Base-by-base conservation (phyloP, 2,113 vertebrate species). In the Stegastes partitus region DNA sequence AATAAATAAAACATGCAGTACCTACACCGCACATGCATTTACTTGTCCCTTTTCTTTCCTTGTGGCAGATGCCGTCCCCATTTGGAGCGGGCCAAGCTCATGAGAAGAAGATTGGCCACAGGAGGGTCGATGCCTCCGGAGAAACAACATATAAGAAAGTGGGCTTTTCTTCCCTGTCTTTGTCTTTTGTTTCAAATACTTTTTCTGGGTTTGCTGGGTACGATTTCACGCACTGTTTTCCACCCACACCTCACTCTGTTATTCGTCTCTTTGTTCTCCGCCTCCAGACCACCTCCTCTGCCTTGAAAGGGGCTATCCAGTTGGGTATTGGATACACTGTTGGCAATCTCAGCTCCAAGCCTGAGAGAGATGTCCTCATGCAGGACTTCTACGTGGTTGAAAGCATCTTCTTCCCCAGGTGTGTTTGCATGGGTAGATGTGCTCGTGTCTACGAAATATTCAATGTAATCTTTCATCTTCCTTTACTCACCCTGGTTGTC, bases 101-200 rank as follows among this genome's bases (percentile, higher is more conserved):
- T 2, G 97, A 98, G 71, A 98, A 95, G 92, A 99, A 96, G 89
- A 96, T 99, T 7, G 98, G 98, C 12, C 98, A 99, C 88, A 94
- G 98, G 68, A 93, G 97, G 0, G 96, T 99, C 1, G 98, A 99
- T n/a, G 97, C 98, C 1, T 99, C 98, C 0, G 98, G 98, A 1
- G 97, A 99, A 87, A 99, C 98, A 54, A 97, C 98, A 4, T 99
- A 99, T 89, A 99, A 99, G 93, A 99, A 99, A 96, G 98, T 98
- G 61, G 14, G 2, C 55, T 44, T 54, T 57, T 63, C 12, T 2
- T 58, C 1, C 19, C 57, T 21, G 10, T 71, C 31, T 54, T 49
- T 55, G 39, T 47, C 22, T 25, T 80, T 54, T 51, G 9, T 4
- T 21, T 61, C 19, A n/a, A 18, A 55, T 23, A 12, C 7, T 64